Base-by-base conservation (phyloP, 2,113 vertebrate species). In the Anser cygnoides region DNA sequence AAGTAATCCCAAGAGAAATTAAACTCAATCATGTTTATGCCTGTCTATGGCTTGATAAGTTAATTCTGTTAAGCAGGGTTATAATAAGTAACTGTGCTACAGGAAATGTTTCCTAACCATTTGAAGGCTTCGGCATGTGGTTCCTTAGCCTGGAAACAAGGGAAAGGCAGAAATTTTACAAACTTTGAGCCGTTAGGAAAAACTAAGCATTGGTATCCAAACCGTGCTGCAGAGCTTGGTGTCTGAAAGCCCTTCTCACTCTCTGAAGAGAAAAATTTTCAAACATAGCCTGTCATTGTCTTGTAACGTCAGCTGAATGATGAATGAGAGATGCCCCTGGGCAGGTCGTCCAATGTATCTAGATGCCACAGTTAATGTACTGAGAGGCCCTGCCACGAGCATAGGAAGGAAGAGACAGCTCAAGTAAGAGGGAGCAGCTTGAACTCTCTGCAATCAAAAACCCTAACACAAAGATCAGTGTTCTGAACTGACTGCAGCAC, bases 171-270 rank as follows among this genome's bases (percentile, higher is more conserved):
- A 12, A 6, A 7, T 6, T 21, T 37, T 33, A 3, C 10, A 9
- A 9, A 3, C 2, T n/a, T 19, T 37, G 31, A 3, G 14, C 15
- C 18, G 11, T 6, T 6, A 52, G 62, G 72, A 29, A 28, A 44
- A 76, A 44, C 18, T 5, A 10, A 79, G 28, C 0, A 0, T 4
- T 75, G 68, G 25, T 8, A 39, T 23, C 44, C 31, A 29, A 50
- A 1, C 3, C 1, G 1, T 5, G 29, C 33, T 37, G 62, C 4
- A 19, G 21, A 61, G 28, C 29, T 76, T 2, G 0, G 17, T 14
- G n/a, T 9, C 1, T 2, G 20, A 44, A 44, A 80, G 26, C n/a
- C 26, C 21, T 61, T n/a, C 58, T 37, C 1, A 0, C 3, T 22
- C 37, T n/a, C 5, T 6, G 37, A 63, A n/a, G 8, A 66, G 59